phyloP scores from a whole-genome alignment of 1,140 invertebrate species.

The Hydropsyche tenuis region DNA sequence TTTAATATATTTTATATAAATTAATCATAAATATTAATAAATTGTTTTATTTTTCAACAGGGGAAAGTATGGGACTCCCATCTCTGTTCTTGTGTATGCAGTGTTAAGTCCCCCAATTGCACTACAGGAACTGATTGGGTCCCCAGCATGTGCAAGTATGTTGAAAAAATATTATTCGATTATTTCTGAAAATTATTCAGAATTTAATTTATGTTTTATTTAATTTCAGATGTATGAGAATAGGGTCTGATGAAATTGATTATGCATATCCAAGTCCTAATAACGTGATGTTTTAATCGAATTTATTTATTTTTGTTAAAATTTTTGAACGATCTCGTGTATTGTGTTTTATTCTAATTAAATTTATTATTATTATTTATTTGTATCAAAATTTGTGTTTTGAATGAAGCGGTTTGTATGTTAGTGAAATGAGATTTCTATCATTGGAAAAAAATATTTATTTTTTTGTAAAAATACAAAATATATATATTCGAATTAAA shows the following conservation, averaged over 20 bases:
- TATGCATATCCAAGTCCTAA: not conserved
- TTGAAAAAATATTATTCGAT: conserved; percentile 22
- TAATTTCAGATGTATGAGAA: conserved; percentile 34
- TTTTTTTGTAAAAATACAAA: too few species aligned
- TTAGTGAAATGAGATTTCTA: too few species aligned
- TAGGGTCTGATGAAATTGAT: conserved; percentile 14
- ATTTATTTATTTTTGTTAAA: too few species aligned
- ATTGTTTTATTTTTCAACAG: conserved; percentile 27
- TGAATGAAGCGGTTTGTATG: too few species aligned
- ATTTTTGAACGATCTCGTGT: too few species aligned
- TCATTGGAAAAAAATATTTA: too few species aligned
- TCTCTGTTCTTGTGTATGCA: conserved; percentile 52
- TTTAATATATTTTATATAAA: too few species aligned
- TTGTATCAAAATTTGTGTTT: too few species aligned
- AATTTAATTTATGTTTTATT: not conserved
- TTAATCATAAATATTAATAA: not conserved
- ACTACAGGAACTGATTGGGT: conserved; percentile 47
- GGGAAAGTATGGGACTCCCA: conserved; percentile 39
- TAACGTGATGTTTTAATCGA: too few species aligned
- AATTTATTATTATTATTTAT: too few species aligned
- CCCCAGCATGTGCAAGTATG: conserved; percentile 45
- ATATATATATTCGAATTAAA: too few species aligned
- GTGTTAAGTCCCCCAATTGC: conserved; percentile 47
- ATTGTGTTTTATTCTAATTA: too few species aligned
- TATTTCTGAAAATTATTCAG: not conserved